A percentile compares a stretch with the other conserved stretches of the same genome.
Conservation (phyloP, 2,113 vertebrate genomes). For the Lophochroa leadbeateri region DNA sequence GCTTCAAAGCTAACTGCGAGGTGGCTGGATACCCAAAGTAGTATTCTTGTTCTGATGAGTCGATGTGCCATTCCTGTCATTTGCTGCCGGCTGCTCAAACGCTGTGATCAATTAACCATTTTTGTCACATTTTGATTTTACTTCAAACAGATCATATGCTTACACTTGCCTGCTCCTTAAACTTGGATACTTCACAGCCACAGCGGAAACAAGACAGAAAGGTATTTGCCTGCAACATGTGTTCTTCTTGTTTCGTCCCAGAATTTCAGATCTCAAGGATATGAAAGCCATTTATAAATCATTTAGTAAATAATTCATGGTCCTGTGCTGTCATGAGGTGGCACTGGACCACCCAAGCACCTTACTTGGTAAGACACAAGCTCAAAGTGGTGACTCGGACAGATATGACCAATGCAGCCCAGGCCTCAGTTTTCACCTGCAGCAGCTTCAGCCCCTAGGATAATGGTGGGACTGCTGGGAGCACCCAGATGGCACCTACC, state of each 20-base stretch:
- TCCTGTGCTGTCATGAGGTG: background rate
- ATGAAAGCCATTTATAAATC: background rate
- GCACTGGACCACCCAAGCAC: background rate
- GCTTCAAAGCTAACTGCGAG: background rate
- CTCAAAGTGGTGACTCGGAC: rapidly evolving
- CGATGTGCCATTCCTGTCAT: background rate
- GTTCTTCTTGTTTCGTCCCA: background rate
- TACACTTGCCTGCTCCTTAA: background rate
- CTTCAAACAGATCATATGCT: background rate
- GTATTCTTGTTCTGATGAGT: background rate
- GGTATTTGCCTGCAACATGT: rapidly evolving
- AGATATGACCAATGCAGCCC: background rate
- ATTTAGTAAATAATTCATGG: background rate
- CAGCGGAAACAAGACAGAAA: background rate
- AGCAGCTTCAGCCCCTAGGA: background rate
- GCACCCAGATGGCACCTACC: background rate
- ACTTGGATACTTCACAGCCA: background rate
- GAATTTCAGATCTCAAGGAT: background rate
- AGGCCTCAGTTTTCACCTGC: rapidly evolving
- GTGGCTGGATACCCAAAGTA: background rate
- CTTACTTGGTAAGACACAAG: background rate
- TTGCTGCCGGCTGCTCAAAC: background rate
- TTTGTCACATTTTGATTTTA: background rate
- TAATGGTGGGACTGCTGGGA: background rate
- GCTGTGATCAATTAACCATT: background rate